A percentile compares a stretch with the other conserved stretches of the same genome.
Conservation (phyloP, 2,797 vertebrate genomes). For the Trematomus bernacchii region DNA sequence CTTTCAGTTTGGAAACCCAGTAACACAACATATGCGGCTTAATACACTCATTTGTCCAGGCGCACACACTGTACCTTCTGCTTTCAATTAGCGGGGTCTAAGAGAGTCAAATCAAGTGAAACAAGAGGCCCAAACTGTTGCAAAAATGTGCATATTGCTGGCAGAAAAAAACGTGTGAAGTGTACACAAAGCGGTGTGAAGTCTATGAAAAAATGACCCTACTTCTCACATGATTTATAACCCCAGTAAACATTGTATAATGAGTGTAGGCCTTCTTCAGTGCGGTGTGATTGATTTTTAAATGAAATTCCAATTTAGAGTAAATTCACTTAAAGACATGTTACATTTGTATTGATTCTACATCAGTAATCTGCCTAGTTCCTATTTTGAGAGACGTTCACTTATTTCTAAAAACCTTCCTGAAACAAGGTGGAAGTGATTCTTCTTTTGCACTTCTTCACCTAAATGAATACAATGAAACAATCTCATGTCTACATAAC, state of each 20-base stretch:
- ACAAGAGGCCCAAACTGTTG: slow-evolving; percentile 16
- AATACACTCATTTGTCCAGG: slow-evolving; percentile 14
- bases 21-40: slow-evolving; percentile 27
- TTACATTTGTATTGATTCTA: no score
- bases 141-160: no score
- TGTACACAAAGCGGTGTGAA: not conserved
- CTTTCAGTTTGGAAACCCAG: slow-evolving; percentile 26
- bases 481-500: not conserved
- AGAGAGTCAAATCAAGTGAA: slow-evolving; percentile 2
- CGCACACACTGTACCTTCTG: slow-evolving; percentile 33
- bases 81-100: slow-evolving; percentile 1
- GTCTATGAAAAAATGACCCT: no score
- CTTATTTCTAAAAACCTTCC: not conserved
- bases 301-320: no score
- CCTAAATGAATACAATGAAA: not conserved
- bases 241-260: no score
- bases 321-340: no score
- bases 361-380: no score
- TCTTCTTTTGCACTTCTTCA: not conserved
- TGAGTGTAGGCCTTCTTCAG: no score
- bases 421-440: not conserved
- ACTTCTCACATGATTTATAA: no score
- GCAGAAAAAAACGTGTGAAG: slow-evolving; percentile 12
- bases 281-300: no score
- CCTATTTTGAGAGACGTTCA: no score